These are phyloP conservation scores for Eurois occulta DNA, from an alignment of 2,888 invertebrate genomes.

Conservation along the genomic window DNA sequence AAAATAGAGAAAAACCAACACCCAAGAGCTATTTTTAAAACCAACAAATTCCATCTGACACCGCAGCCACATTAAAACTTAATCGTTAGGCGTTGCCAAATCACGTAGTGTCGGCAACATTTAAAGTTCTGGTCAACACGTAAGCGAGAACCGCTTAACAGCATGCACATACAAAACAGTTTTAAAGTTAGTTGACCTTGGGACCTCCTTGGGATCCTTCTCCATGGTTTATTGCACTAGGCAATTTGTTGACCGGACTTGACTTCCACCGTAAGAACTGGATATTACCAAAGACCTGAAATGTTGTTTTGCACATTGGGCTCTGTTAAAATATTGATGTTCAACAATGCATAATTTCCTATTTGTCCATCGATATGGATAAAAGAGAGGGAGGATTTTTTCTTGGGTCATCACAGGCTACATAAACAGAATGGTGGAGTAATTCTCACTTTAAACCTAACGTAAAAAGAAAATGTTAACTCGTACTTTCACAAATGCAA, in stretches of 20 bases:
- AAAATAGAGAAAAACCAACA: background rate
- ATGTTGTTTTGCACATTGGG: too few species aligned
- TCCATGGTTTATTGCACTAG: background rate
- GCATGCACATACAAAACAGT: constrained; percentile 60
- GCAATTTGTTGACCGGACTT: background rate
- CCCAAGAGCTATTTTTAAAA: constrained; percentile 43
- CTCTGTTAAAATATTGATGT: background rate
- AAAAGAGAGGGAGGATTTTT: background rate
- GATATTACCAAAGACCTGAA: background rate
- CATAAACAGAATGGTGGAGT: background rate
- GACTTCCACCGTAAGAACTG: too few species aligned
- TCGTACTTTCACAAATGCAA: background rate
- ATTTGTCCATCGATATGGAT: background rate
- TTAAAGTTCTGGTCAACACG: constrained; percentile 56
- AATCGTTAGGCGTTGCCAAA: constrained; percentile 54
- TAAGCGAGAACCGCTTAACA: constrained; percentile 39
- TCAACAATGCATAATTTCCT: background rate
- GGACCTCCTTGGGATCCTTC: background rate
- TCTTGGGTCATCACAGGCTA: background rate
- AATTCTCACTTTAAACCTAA: background rate
- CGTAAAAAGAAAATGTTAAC: background rate
- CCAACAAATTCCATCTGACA: constrained; percentile 43
- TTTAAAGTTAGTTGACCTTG: constrained; percentile 20
- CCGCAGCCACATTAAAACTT: constrained; percentile 45
- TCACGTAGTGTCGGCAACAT: constrained; percentile 60